Conservation (phyloP, 2,113 vertebrate species). For the Marmota monax region DNA sequence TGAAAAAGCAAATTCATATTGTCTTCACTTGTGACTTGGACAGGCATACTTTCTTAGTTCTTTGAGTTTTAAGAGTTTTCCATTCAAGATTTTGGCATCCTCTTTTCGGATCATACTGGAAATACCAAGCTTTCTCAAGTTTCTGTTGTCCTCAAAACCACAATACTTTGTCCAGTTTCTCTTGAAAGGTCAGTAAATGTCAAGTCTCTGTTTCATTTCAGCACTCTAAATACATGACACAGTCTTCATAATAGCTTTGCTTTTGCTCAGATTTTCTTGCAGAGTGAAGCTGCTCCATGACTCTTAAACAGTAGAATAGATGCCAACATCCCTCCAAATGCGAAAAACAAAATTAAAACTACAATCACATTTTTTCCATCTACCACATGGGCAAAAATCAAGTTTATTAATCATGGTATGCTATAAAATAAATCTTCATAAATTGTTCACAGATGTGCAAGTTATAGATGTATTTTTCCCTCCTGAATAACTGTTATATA, state of each 20-base stretch:
- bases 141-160: constrained; percentile 52
- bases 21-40: background rate
- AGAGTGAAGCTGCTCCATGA: background rate
- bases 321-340: background rate
- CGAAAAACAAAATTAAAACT: constrained; percentile 53
- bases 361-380: background rate
- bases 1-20: background rate
- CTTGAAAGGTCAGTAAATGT: constrained; percentile 72
- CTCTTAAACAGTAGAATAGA: constrained; percentile 15
- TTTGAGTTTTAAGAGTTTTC: background rate
- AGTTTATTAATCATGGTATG: background rate
- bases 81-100: constrained; percentile 41
- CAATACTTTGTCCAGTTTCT: constrained; percentile 54
- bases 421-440: constrained; percentile 8
- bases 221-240: background rate
- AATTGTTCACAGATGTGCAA: constrained; percentile 33
- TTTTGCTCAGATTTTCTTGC: constrained; percentile 52
- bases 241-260: background rate
- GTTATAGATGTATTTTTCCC: background rate
- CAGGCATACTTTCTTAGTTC: too few species aligned
- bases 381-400: background rate
- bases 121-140: constrained; percentile 63
- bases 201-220: constrained; percentile 11
- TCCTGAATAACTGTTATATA: background rate
- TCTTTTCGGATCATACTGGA: constrained; percentile 41